Evolutionary conservation across 2,888 invertebrate species (phyloP), one percentile per base, ranked within the genome.

Genomic region (Gastracanthus pulcherrimus): DNA sequence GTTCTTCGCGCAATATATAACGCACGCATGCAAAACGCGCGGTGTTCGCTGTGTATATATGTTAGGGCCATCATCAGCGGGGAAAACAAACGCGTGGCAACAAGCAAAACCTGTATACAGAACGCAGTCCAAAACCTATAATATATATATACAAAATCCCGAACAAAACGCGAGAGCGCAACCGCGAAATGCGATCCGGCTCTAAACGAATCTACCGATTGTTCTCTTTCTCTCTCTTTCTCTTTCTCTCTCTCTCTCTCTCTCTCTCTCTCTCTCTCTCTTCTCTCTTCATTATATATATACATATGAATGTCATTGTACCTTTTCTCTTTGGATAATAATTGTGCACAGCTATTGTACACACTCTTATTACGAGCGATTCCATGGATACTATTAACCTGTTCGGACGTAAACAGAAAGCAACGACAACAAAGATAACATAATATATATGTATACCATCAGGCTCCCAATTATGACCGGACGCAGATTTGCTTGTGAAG

Each of bases 121-220:
- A 51, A 23, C 23, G 9, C 11, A 51, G 6, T 48, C 48, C 48
- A 48, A 48, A 70, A 45, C 7, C 48, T n/a, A 76, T n/a, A n/a
- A n/a, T n/a, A n/a, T n/a, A n/a, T n/a, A n/a, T n/a, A n/a, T n/a
- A 38, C 23, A 23, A 23, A 62, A 76, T n/a, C n/a, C 16, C n/a
- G n/a, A 41, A 69, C 69, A 41, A 26, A 29, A 69, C 69, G 76
- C 69, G 76, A 69, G 48, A 76, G 60, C 67, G 67, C 66, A 36
- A 71, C 36, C 3, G 48, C 3, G 48, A 48, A 70, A 23, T 6
- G 23, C 31, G 34, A 55, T 66, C 6, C 31, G 29, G 19, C 29
- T 55, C 55, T 66, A 36, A n/a, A n/a, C n/a, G n/a, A n/a, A n/a
- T n/a, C n/a, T n/a, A n/a, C n/a, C n/a, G n/a, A n/a, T n/a, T n/a